Base-by-base conservation (phyloP, 2,797 vertebrate genomes). In the Simalia tracyae region DNA sequence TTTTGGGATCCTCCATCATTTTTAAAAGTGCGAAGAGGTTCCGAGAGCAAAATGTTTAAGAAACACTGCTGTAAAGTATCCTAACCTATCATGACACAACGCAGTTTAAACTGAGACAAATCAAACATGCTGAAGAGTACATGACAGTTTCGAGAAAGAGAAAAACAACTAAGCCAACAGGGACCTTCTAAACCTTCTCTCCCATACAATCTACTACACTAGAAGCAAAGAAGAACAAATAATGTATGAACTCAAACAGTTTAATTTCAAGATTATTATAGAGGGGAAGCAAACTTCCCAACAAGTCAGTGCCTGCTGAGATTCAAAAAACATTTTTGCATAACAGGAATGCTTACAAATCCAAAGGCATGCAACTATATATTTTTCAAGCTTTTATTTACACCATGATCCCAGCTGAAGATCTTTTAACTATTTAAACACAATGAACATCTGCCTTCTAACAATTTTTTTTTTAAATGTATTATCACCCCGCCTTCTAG, bases 391-490 rank as follows among this genome's bases (percentile, higher is more conserved):
- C 64, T 91, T 84, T 42, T 22, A 64, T 36, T 90, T 24, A 8
- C 17, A 54, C 36, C 0, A 66, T 31, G 6, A 19, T 72, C 84
- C 56, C 90, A 89, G 50, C 15, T 93, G 0, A 42, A 5, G 63
- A 68, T 92, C 88, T 90, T 60, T 60, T 46, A 87, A 88, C 3
- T 54, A 90, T 93, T 93, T 89, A 86, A 91, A 88, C 14, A 85
- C 0, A 54, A 12, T 12, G 85, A 61, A 15, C 57, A 31, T 81
- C 14, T 91, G 1, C n/a, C 0, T 61, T 76, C n/a, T 19, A 60
- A 36, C 36, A 36, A 36, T 36, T 36, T 36, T 36, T 36, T 36
- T 36, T 36, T 36, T 36, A 1, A 36, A 36, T 36, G 36, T 36
- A 36, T 36, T 22, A 46, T 7, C 17, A 42, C 19, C 72, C 4